These are phyloP conservation scores for Metalampra italica DNA, from an alignment of 2,888 invertebrate genomes.

Conservation along the genomic window DNA sequence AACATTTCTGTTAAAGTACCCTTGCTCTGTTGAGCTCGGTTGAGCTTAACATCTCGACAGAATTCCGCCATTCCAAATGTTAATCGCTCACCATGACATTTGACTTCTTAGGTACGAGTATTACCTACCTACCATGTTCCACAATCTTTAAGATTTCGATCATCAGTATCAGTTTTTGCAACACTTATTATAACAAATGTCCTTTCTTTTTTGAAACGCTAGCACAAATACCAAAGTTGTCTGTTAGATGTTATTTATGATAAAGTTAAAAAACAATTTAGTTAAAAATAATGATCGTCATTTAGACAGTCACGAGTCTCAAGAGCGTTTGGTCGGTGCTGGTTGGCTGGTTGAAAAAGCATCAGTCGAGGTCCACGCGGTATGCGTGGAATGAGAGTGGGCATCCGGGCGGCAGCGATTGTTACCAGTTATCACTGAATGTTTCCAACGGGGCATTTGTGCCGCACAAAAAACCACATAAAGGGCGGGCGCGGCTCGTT, in stretches of 20 bases:
- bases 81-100: constrained; percentile 14
- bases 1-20: no score
- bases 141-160: constrained; percentile 2
- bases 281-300: constrained; percentile 9
- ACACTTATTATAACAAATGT: background rate
- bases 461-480: constrained; percentile 75
- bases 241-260: background rate
- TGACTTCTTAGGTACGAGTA: constrained; percentile 5
- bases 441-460: constrained; percentile 75
- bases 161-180: background rate
- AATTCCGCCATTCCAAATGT: constrained; percentile 10
- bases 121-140: no score
- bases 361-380: constrained; percentile 57
- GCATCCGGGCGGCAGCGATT: constrained; percentile 78
- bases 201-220: background rate
- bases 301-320: constrained; percentile 35
- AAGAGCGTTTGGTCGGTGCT: constrained; percentile 42
- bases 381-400: constrained; percentile 73
- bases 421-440: constrained; percentile 79
- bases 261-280: background rate
- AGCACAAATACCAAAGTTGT: no score
- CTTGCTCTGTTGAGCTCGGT: no score
- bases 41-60: constrained; percentile 4
- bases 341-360: constrained; percentile 66
- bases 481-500: constrained; percentile 76